Evolutionary conservation across 2,113 vertebrate species (phyloP).

Genomic region (Eublepharis macularius): DNA sequence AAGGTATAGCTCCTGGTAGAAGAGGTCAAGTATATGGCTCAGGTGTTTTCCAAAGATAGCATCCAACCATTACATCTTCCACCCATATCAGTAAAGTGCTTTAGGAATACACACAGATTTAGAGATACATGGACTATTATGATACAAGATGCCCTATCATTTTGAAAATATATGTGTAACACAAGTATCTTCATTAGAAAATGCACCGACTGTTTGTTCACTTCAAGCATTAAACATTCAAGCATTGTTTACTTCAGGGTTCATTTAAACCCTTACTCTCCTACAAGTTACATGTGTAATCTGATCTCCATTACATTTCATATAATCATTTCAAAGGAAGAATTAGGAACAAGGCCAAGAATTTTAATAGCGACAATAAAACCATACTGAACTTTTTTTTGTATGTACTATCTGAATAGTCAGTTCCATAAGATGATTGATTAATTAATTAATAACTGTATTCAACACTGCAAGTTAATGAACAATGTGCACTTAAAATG

Average conservation of each 20-base stretch:
- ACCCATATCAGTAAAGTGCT: not conserved
- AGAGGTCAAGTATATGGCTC: no score
- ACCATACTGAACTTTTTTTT: slow-evolving; percentile 6
- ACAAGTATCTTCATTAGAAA: slow-evolving; percentile 7
- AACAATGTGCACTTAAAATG: not conserved
- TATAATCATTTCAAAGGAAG: slow-evolving; percentile 4
- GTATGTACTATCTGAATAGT: slow-evolving; percentile 1
- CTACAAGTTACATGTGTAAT: not conserved
- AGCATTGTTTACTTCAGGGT: no score
- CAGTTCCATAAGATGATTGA: slow-evolving; percentile 14
- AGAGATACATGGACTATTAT: no score
- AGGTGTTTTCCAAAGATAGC: no score
- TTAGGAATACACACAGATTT: not conserved
- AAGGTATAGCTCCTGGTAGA: no score
- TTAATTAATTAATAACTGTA: slow-evolving; percentile 16
- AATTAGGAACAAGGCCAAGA: slow-evolving; percentile 23
- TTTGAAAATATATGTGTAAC: not conserved
- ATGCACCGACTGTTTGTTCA: slow-evolving; percentile 9
- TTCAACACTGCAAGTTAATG: not conserved
- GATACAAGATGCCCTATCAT: not conserved
- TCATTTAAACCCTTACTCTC: not conserved
- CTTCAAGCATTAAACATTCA: no score
- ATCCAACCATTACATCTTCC: no score
- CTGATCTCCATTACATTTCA: slow-evolving; percentile 4
- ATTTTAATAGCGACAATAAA: slow-evolving; percentile 13